phyloP scores from a whole-genome alignment of 2,113 vertebrate genomes.

The Sialia sialis region DNA sequence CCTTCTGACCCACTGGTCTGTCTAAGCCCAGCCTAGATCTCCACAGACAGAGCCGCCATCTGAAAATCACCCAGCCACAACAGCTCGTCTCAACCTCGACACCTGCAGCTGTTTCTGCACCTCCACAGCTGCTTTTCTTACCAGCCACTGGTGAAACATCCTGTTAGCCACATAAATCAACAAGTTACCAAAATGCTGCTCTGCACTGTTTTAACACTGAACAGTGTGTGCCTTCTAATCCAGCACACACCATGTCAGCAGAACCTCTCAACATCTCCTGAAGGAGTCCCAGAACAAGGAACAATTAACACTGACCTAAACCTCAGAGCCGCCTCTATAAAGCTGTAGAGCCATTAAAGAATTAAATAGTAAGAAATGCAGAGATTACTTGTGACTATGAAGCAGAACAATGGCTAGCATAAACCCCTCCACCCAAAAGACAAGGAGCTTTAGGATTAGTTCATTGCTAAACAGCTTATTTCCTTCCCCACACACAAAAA shows the following conservation, averaged over 20 bases:
- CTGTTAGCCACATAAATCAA: background rate
- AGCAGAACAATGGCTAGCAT: background rate
- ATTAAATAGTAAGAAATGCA: background rate
- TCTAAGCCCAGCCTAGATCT: background rate
- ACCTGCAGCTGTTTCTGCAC: background rate
- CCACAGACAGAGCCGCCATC: background rate
- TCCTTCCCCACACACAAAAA: background rate
- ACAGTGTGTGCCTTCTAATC: background rate
- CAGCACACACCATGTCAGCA: background rate
- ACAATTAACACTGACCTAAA: background rate
- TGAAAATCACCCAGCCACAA: background rate
- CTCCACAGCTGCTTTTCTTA: background rate
- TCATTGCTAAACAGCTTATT: background rate
- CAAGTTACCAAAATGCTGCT: background rate
- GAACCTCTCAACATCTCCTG: background rate
- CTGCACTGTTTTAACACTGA: background rate
- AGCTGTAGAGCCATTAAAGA: background rate
- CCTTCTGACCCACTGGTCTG: background rate
- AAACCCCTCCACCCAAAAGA: background rate
- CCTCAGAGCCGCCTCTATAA: background rate
- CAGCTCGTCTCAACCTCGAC: background rate
- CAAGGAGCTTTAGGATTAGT: background rate
- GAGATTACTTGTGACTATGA: background rate
- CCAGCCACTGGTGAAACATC: background rate
- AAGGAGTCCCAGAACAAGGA: background rate